These are phyloP conservation scores for Halocynthia aurantium DNA, from an alignment of 23 tunicate species.

Conservation along the genomic window DNA sequence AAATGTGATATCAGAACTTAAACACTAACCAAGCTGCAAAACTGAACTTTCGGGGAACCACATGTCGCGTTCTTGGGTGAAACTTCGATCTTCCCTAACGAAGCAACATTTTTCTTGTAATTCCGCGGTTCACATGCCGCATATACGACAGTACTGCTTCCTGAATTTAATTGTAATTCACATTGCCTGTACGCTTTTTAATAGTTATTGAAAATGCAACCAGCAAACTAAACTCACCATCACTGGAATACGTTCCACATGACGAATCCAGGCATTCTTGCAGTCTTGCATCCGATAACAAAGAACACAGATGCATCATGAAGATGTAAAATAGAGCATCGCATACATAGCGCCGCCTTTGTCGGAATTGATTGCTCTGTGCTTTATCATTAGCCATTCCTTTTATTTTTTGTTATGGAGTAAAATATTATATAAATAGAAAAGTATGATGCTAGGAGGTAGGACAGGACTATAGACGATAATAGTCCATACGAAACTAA, in stretches of 20 bases:
- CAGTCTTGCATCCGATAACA: not conserved
- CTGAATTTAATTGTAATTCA: not conserved
- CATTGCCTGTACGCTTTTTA: not conserved
- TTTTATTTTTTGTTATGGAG: too few relatives aligned
- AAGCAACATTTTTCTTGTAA: slow-evolving; percentile 21
- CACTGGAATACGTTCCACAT: not conserved
- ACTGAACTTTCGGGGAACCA: slow-evolving; percentile 29
- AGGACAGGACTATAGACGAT: too few relatives aligned
- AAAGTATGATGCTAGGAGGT: too few relatives aligned
- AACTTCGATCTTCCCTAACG: slow-evolving; percentile 34
- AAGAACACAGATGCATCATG: not conserved
- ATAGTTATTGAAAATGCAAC: not conserved
- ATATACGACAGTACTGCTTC: not conserved
- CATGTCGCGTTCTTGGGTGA: slow-evolving; percentile 59
- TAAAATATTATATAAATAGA: too few relatives aligned
- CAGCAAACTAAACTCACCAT: not conserved
- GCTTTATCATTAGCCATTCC: too few relatives aligned
- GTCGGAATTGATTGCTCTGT: too few relatives aligned
- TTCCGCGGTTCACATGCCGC: slow-evolving; percentile 44
- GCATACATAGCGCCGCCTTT: not conserved
- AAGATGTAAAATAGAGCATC: not conserved
- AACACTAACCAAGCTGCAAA: slow-evolving; percentile 52
- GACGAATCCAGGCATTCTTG: not conserved
- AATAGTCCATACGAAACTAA: too few relatives aligned
- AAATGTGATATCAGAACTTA: not conserved